Evolutionary conservation across 2,888 invertebrate genomes (phyloP).

Genomic region (Tryphoninae sp.): DNA sequence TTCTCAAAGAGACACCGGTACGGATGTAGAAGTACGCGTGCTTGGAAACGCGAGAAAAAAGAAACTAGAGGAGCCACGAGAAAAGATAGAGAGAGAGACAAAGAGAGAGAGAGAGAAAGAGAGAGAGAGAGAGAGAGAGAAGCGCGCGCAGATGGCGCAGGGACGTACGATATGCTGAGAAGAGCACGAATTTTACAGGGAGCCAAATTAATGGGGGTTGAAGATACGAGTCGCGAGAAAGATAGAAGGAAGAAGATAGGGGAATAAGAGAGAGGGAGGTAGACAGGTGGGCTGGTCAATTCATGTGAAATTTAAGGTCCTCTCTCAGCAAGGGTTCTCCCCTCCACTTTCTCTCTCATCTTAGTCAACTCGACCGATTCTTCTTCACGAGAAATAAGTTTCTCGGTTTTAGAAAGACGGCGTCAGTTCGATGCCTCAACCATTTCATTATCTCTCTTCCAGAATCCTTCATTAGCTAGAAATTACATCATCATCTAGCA

Average conservation of each 20-base stretch:
- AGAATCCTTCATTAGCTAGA: neutral
- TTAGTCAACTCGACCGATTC: neutral
- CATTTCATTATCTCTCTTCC: neutral
- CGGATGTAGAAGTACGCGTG: slow-evolving; percentile 30
- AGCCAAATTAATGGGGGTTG: slow-evolving; percentile 81
- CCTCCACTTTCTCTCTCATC: slow-evolving; percentile 9
- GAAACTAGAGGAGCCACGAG: slow-evolving; percentile 48
- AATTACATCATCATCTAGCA: neutral
- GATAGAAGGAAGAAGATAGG: slow-evolving; percentile 42
- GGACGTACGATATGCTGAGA: slow-evolving; percentile 82
- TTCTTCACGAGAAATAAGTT: neutral
- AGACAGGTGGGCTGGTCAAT: slow-evolving; percentile 63
- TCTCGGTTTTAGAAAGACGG: neutral
- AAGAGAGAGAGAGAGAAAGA: slow-evolving; percentile 37
- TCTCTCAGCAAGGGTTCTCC: neutral
- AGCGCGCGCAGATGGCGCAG: slow-evolving; percentile 82
- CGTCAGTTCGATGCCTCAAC: too few species aligned
- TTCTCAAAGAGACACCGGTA: slow-evolving; percentile 39
- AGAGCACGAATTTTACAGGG: slow-evolving; percentile 74
- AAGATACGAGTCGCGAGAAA: slow-evolving; percentile 68
- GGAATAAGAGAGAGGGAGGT: slow-evolving; percentile 52
- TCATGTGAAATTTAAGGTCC: slow-evolving; percentile 62
- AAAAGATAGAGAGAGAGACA: slow-evolving; percentile 54
- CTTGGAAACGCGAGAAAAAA: slow-evolving; percentile 42
- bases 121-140: slow-evolving; percentile 55